Conservation (phyloP, 2,113 vertebrate genomes). For the human (Homo sapiens) region GRCh38 chr3:64218501-64219000, state of each 20-base stretch:
- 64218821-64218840: neutral
- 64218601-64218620: neutral
- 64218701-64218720: neutral
- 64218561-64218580: neutral
- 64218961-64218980: neutral
- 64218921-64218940: accelerated
- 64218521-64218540: neutral
- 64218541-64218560: neutral
- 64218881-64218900: neutral
- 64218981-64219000: neutral
- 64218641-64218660: neutral
- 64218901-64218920: neutral
- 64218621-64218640: neutral
- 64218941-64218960: accelerated
- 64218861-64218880: neutral
- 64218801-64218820: neutral
- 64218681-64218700: neutral
- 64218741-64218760: neutral
- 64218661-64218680: neutral
- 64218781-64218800: neutral
- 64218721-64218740: neutral
- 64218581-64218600: neutral
- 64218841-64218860: neutral
- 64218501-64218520: neutral
- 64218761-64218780: neutral